Conservation (phyloP, 2,113 vertebrate species). For the Centropus unirufus region DNA sequence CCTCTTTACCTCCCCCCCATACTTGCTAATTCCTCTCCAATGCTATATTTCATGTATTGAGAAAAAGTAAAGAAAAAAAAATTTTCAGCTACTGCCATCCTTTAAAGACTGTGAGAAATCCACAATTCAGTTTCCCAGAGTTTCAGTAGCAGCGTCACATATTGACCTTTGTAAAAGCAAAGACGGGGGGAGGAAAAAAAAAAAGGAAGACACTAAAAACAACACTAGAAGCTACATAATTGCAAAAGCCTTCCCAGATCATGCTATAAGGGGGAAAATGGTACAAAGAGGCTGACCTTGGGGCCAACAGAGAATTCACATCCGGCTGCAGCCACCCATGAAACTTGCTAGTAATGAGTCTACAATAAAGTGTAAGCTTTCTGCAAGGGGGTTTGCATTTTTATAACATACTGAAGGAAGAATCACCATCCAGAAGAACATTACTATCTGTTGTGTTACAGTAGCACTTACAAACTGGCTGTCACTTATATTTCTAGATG, state of each 20-base stretch:
- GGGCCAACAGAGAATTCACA: background rate
- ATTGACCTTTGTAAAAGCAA: background rate
- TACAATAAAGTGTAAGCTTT: background rate
- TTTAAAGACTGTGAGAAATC: background rate
- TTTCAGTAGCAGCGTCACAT: background rate
- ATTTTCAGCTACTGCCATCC: background rate
- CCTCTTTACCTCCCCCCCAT: background rate
- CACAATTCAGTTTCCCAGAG: background rate
- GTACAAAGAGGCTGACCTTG: background rate
- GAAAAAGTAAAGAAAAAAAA: background rate
- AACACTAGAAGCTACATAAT: background rate
- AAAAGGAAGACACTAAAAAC: background rate
- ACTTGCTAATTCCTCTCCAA: background rate
- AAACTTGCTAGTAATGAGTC: background rate
- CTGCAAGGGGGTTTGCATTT: background rate
- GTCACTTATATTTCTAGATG: background rate
- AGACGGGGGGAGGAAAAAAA: background rate
- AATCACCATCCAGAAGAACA: background rate
- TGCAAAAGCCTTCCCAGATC: background rate
- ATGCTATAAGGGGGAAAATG: background rate
- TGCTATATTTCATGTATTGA: background rate
- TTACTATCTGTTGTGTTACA: background rate
- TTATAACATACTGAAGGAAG: background rate
- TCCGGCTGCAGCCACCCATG: accelerated
- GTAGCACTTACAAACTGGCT: background rate